Evolutionary conservation across 2,113 vertebrate species (phyloP).

Genomic region (Tragelaphus buxtoni): DNA sequence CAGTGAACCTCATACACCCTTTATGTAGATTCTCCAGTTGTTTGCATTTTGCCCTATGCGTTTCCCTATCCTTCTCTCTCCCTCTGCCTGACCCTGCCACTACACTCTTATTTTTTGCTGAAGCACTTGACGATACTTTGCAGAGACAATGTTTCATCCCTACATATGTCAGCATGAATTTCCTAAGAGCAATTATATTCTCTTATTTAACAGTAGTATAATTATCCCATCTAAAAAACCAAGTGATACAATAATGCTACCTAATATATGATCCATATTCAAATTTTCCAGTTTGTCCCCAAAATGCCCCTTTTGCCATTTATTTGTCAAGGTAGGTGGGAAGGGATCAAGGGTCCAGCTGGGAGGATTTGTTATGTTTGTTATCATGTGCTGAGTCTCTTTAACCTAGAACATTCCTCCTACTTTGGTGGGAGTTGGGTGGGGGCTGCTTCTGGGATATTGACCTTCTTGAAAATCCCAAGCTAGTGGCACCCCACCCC

Average conservation of each 20-base stretch:
- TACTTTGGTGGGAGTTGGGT: not conserved
- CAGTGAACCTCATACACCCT: not conserved
- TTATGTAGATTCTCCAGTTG: not conserved
- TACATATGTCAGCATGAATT: not conserved
- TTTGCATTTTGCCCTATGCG: not conserved
- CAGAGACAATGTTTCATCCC: not conserved
- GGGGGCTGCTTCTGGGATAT: not conserved
- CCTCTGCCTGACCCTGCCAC: not conserved
- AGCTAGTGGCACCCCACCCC: no score
- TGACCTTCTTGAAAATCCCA: not conserved
- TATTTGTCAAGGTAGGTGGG: not conserved
- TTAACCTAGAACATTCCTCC: not conserved
- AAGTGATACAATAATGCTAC: not conserved
- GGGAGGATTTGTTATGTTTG: not conserved
- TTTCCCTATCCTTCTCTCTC: not conserved
- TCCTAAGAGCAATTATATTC: not conserved
- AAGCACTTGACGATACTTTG: not conserved
- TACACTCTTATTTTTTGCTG: not conserved
- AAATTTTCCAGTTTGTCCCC: not conserved
- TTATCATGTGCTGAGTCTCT: not conserved
- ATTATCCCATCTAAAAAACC: not conserved
- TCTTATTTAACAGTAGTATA: not conserved
- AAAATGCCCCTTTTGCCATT: not conserved
- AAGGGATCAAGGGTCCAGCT: not conserved
- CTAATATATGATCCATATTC: not conserved